Evolutionary conservation across 64 coral and sea anemone genomes (phyloP), one percentile per base, ranked within the genome.

Genomic region (Cladopsammia gracilis): DNA sequence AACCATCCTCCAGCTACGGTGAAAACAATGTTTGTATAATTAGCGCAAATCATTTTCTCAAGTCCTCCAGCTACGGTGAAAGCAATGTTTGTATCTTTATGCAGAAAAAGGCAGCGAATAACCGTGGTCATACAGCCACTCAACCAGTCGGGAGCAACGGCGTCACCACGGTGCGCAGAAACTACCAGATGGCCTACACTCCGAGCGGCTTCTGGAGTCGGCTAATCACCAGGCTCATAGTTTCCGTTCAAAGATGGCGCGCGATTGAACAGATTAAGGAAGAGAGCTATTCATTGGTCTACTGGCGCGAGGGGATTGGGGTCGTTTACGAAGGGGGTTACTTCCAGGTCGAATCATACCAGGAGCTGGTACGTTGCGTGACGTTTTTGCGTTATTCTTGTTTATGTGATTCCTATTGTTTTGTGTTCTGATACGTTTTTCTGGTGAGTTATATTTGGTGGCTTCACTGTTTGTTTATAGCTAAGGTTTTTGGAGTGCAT

Each of bases 141-240:
- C 20, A 64, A 13, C 65, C 89, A 48, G 62, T 57, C 26, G 91
- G 87, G 43, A 13, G 20, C 6, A 49, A 2, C 67, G 43, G 46
- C 16, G 12, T 83, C 34, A 83, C 44, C 18, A 75, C 91, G 23
- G 83, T 93, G 9, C 42, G 83, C 10, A 71, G 91, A 16, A 93
- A 93, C 61, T 93, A 93, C 15, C 71, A 99, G 87, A 99, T 99
- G 94, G 87, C 83, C 18, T 99, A 99, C 61, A 93, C 93, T 9
- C 98, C 98, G 18, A 99, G 98, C 70, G 98, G 97, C 10, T 96
- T 99, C 64, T 99, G 97, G 97, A 99, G 97, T 66, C 97, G 97
- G 46, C 94, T 99, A 9, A 96, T 99, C 26, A 96, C 97, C 70
- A 86, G 97, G 78, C 94, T 99, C 0, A 96, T 99, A 70, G 94